These are phyloP conservation scores for Hirudo medicinalis DNA, from an alignment of 1,140 invertebrate genomes.

Conservation along the genomic window DNA sequence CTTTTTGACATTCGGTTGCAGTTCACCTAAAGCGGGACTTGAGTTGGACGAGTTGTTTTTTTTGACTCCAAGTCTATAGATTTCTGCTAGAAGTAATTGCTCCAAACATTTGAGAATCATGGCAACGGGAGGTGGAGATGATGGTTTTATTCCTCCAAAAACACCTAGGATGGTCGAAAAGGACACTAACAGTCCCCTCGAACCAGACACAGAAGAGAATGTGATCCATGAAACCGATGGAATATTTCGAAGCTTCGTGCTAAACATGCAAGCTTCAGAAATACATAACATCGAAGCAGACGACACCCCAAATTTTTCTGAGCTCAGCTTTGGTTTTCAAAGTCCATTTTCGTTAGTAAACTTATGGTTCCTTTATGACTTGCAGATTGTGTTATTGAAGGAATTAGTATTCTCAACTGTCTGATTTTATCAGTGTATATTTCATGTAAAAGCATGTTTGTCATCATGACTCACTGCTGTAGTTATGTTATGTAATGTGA, in stretches of 20 bases:
- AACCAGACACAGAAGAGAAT: constrained; percentile 20
- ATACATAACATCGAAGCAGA: background rate
- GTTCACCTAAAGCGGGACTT: too few species aligned
- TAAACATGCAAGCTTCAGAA: constrained; percentile 10
- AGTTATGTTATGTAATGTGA: too few species aligned
- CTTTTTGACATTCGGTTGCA: too few species aligned
- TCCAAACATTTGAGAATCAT: background rate
- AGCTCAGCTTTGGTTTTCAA: background rate
- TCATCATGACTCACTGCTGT: too few species aligned
- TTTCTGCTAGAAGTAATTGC: background rate
- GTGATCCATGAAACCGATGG: constrained; percentile 15
- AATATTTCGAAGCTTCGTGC: constrained; percentile 18
- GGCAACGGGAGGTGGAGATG: constrained; percentile 12
- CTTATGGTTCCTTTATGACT: background rate
- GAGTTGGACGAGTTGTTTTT: too few species aligned
- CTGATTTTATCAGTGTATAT: background rate
- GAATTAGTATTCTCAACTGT: background rate
- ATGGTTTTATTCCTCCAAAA: constrained; percentile 12
- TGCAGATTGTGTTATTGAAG: background rate
- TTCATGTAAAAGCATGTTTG: too few species aligned
- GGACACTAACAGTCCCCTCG: background rate
- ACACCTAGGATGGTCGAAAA: constrained; percentile 9
- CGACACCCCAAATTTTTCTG: constrained; percentile 8
- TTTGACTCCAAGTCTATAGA: too few species aligned
- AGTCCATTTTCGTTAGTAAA: constrained; percentile 15